Base-by-base conservation (phyloP, 2,888 invertebrate genomes). In the Leptopterna dolabrata region DNA sequence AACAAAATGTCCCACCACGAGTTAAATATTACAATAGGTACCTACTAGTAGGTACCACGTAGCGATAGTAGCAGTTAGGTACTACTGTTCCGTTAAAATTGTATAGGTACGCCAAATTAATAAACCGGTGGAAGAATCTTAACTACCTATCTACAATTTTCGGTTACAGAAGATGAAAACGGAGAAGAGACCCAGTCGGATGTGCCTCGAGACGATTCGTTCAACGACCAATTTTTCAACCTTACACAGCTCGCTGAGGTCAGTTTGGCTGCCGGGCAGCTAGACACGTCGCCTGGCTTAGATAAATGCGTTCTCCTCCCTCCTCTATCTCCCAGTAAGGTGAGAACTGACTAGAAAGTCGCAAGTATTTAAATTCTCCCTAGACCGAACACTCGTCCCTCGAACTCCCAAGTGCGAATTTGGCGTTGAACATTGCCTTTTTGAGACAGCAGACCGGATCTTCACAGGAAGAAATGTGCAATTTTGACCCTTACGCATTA, bases 181-280 rank as follows among this genome's bases (percentile, higher is more conserved):
- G 51, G n/a, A 11, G 85, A 85, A 1, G 85, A 85, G 47, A 43
- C 47, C 14, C 85, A 85, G 19, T 43, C 73, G 29, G 88, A 87
- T 76, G 51, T 27, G 19, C 29, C 81, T 11, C 27, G 43, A 30
- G 87, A 84, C 19, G 81, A 88, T 30, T 85, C 89, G 27, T n/a
- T 73, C 19, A 73, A 86, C 29, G 89, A 89, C 83, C 89, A 95
- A 90, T 93, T 96, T 27, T 96, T 95, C 92, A 96, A 96, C 91
- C 92, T 96, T 85, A 95, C 95, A 70, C 95, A 95, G 91, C 92
- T 96, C 90, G 96, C 96, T 11, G 95, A 96, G 92, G 95, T 95
- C 55, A 82, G 88, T 47, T 85, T 87, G 30, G 87, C 88, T 70
- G 87, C 88, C 19, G 87, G 85, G 87, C 89, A 63, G 87, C 88